Base-by-base conservation (phyloP, 1,140 invertebrate species). In the Lerema accius region DNA sequence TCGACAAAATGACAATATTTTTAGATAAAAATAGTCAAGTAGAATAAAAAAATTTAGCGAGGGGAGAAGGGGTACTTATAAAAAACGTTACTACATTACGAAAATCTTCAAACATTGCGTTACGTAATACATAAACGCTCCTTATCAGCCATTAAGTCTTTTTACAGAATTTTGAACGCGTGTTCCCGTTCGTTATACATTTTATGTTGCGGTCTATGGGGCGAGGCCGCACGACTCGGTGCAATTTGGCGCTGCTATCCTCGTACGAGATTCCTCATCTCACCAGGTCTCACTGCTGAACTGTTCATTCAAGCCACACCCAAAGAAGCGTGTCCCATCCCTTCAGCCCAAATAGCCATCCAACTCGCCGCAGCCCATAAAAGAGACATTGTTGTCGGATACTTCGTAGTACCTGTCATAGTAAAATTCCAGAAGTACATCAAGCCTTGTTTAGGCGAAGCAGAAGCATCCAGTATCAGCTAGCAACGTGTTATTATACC, bases 301-400 rank as follows among this genome's bases (percentile, higher is more conserved):
- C 16, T 89, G 3, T 71, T 32, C 43, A 63, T 89, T 0, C 56
- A 64, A 53, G 78, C 74, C 7, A 67, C 46, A 4, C 84, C 85
- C 11, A 69, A 67, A 16, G 58, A 59, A 11, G 28, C 9, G 16
- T 42, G 68, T 5, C 71, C 75, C 0, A 26, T 82, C 9, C 64
- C 73, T 4, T 62, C 14, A 28, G 72, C 78, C 0, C 35, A 43
- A 11, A 60, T 71, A 5, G 67, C 28, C 9, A 50, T 86, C 9
- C 84, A 86, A 53, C 16, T 89, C 15, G 80, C 79, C n/a, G 72
- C 80, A 3, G 69, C 71, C 15, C 68, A 84, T 51, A 75, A 76
- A 42, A 72, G 83, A 37, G 86, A 86, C 48, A 61, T 66, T 28
- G 73, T 82, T 3, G 74, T 76, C 0, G 80, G 72, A 4, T 79